Base-by-base conservation (phyloP, 1,140 invertebrate species). In the Thalassaphorura encarpata region DNA sequence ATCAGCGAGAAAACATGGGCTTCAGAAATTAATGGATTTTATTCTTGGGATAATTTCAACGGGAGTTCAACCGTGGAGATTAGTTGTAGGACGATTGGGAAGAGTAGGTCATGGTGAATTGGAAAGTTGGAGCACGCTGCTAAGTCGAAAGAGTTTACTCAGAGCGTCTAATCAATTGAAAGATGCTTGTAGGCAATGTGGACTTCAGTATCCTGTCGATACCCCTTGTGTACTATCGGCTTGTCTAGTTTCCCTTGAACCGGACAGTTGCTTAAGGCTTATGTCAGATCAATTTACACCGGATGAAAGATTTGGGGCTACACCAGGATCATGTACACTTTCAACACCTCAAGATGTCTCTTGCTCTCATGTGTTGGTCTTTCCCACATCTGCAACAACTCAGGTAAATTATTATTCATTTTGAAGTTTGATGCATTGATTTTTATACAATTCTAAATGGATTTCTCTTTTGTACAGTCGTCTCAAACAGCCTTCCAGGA, bases 351-450 rank as follows among this genome's bases (percentile, higher is more conserved):
- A 93, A 66, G 93, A 98, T 75, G 89, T 94, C 46, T 89, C 89
- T 46, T 91, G 89, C 68, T 99, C 95, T 46, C 96, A 99, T 71
- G 98, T 99, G 63, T 80, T 99, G 56, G 95, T 98, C 56, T 99
- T 99, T 75, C 96, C 96, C 45, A 99, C 92, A 8, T 97, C 92
- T 52, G 92, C 95, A 27, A 93, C 89, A 29, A 92, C 91, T 52
- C 89, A 92, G 80, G 88, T 90, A 75, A 68, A 66, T 24, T 43
- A 19, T 31, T 40, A 33, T 33, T 26, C 27, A 52, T 36, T n/a
- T n/a, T n/a, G n/a, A n/a, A n/a, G n/a, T n/a, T n/a, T n/a, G n/a
- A n/a, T n/a, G 28, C 33, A 54, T 42, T 6, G 27, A 41, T 42
- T 31, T 24, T 56, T 58, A 51, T 21, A n/a, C 21, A n/a, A 29